A percentile compares a stretch with the other conserved stretches of the same genome.
Evolutionary conservation across 2,888 invertebrate species (phyloP).

Genomic region (Trilocha varians): DNA sequence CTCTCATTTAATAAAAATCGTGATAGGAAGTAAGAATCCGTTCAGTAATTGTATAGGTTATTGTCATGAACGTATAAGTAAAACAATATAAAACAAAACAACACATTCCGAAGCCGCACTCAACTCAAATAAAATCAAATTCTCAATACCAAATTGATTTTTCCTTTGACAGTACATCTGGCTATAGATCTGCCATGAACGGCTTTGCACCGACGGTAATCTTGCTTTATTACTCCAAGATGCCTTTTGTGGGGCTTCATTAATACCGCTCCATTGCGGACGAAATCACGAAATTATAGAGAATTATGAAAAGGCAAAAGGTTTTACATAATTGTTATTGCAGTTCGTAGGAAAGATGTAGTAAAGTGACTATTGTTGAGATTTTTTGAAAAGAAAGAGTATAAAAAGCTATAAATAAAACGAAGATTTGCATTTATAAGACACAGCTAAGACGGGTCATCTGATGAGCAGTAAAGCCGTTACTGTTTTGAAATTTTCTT

Average conservation of each 20-base stretch:
- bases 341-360: too few species aligned
- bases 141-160: conserved; percentile 1
- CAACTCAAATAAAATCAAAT: not conserved
- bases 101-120: not conserved
- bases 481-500: too few species aligned
- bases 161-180: conserved; percentile 1
- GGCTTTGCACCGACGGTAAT: conserved; percentile 41
- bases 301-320: conserved; percentile 1
- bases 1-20: not conserved
- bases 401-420: too few species aligned
- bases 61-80: not conserved
- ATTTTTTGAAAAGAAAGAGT: too few species aligned
- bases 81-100: not conserved
- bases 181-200: conserved; percentile 16
- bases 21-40: not conserved
- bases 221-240: conserved; percentile 41
- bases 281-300: conserved; percentile 1
- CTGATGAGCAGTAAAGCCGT: too few species aligned
- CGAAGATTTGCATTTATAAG: too few species aligned
- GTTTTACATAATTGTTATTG: too few species aligned
- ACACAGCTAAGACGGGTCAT: too few species aligned
- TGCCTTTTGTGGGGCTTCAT: conserved; percentile 34
- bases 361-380: too few species aligned
- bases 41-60: too few species aligned
- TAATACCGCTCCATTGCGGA: conserved; percentile 25